phyloP scores from a whole-genome alignment of 2,797 vertebrate species.

The Fundulus diaphanus region DNA sequence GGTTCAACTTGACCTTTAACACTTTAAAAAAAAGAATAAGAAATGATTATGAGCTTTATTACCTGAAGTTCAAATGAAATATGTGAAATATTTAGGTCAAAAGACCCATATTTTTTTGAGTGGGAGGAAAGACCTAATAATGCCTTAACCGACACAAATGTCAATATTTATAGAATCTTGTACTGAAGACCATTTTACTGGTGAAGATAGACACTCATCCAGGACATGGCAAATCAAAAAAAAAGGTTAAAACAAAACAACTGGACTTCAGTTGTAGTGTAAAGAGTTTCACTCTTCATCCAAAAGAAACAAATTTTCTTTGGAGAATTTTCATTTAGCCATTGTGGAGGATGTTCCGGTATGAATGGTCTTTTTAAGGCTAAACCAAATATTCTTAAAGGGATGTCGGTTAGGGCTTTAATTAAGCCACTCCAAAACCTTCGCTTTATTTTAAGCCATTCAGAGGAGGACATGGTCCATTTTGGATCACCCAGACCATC shows the following conservation, averaged over 20 bases:
- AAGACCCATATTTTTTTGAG: background rate
- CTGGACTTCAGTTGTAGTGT: too few species aligned
- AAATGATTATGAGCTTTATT: background rate
- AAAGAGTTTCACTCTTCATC: too few species aligned
- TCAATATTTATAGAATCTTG: background rate
- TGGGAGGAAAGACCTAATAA: background rate
- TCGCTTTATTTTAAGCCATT: background rate
- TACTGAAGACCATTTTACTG: background rate
- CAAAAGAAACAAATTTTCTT: background rate
- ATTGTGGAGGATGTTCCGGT: background rate
- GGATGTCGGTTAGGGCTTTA: background rate
- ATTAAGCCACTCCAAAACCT: background rate
- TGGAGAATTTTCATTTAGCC: background rate
- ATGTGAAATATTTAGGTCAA: background rate
- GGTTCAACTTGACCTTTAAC: slow-evolving; percentile 3
- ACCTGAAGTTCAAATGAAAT: background rate
- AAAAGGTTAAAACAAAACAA: background rate
- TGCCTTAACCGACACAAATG: background rate
- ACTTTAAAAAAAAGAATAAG: background rate
- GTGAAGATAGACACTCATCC: too few species aligned
- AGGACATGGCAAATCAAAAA: too few species aligned
- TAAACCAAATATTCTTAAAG: background rate
- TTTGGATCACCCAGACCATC: background rate
- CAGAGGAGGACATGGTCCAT: background rate
- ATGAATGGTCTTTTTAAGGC: background rate